phyloP scores from a whole-genome alignment of 2,113 vertebrate genomes.

The Osmerus eperlanus region DNA sequence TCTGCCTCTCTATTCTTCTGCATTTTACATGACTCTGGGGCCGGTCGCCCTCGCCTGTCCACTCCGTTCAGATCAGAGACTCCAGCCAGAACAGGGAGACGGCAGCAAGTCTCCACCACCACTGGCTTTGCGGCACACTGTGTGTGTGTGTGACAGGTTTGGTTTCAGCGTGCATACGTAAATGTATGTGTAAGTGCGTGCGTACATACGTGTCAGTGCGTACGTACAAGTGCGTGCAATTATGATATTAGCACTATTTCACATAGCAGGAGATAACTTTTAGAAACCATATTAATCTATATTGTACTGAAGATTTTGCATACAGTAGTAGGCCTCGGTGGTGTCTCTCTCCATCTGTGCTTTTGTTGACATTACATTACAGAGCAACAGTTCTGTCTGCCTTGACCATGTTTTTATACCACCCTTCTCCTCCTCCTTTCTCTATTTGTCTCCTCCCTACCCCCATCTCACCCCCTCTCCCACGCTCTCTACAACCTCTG shows the following conservation, averaged over 20 bases:
- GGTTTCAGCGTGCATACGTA: conserved; percentile 24
- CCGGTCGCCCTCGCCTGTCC: conserved; percentile 91
- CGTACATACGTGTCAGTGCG: neutral
- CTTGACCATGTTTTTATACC: too few relatives aligned
- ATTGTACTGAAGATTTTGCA: too few relatives aligned
- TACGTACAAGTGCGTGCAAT: neutral
- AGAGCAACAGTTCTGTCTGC: conserved; percentile 18
- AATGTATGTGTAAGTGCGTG: conserved; percentile 9
- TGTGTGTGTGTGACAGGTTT: conserved; percentile 30
- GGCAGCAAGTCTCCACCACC: conserved; percentile 74
- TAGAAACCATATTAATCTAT: too few relatives aligned
- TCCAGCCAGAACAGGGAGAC: conserved; percentile 80
- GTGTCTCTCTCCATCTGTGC: conserved; percentile 12
- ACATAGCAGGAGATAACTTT: too few relatives aligned
- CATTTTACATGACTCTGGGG: conserved; percentile 93
- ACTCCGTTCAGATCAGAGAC: conserved; percentile 86
- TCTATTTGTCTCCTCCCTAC: conserved; percentile 15
- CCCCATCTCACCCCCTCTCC: conserved; percentile 21
- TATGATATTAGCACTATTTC: too few relatives aligned
- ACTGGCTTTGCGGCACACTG: conserved; percentile 43
- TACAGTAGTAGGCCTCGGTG: too few relatives aligned
- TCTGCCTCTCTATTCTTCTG: conserved; percentile 81
- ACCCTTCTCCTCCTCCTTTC: neutral
- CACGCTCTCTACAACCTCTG: conserved; percentile 3
- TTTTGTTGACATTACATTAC: conserved; percentile 48